These are phyloP conservation scores for Parasteatoda lunata DNA, from an alignment of 2,888 invertebrate genomes.

Conservation along the genomic window DNA sequence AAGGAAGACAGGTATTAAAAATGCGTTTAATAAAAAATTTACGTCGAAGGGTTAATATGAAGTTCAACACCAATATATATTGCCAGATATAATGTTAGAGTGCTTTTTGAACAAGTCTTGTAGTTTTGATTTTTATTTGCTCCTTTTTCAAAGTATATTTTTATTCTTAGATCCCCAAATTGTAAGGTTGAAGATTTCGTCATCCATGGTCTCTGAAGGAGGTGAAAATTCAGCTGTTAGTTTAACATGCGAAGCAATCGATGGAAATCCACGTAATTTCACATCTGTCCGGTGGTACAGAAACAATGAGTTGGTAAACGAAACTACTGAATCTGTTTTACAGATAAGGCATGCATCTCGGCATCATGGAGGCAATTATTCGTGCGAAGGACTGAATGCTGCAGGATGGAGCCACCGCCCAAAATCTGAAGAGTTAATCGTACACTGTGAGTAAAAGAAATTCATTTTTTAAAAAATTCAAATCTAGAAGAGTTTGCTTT, in stretches of 20 bases:
- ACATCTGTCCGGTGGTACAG: constrained; percentile 90
- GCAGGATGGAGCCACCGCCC: constrained; percentile 92
- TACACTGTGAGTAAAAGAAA: constrained; percentile 81
- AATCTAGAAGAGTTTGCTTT: too few species aligned
- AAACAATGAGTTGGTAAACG: constrained; percentile 83
- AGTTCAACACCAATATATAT: too few species aligned
- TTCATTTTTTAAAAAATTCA: too few species aligned
- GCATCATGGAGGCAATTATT: constrained; percentile 93
- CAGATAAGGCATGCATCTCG: constrained; percentile 89
- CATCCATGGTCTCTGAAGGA: constrained; percentile 84
- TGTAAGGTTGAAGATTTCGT: constrained; percentile 79
- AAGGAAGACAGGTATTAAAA: too few species aligned
- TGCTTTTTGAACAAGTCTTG: too few species aligned
- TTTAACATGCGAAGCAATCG: constrained; percentile 84
- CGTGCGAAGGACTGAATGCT: constrained; percentile 90
- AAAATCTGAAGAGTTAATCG: constrained; percentile 84
- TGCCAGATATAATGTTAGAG: too few species aligned
- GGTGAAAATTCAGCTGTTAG: constrained; percentile 87
- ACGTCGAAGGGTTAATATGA: too few species aligned
- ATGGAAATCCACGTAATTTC: constrained; percentile 83
- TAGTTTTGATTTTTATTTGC: not conserved
- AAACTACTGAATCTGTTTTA: constrained; percentile 88
- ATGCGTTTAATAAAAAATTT: too few species aligned
- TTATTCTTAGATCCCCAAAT: constrained; percentile 70
- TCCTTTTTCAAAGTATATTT: not conserved